Evolutionary conservation across 2,113 vertebrate genomes (phyloP), one percentile per base, ranked within the genome.

Genomic region (Isichthys henryi): DNA sequence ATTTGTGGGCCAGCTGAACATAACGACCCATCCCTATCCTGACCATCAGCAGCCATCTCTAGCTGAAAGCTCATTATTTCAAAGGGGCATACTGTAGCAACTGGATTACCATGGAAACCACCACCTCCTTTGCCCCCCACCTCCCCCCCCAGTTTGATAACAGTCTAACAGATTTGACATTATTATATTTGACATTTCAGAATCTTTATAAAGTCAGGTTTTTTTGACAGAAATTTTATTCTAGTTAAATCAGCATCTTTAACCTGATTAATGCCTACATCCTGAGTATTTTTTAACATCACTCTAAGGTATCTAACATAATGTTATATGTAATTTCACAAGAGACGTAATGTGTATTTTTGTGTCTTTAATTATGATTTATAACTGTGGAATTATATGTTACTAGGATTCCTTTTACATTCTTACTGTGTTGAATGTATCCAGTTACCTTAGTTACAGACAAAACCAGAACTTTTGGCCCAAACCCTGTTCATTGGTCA

Each of bases 61-160:
- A 31, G n/a, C 19, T 27, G 56, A 52, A 77, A 88, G 88, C 46
- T 88, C 88, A 52, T 77, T 39, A 82, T 89, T 43, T 82, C 35
- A 56, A 19, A 83, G 9, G 74, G 35, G 31, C 23, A 45, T 89
- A 82, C 23, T 23, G 49, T 53, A 53, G 70, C 70, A 82, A 48
- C 19, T 82, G 70, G 21, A 43, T 52, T 10, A 43, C 48, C 35
- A n/a, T 70, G 45, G 39, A 70, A 74, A 88, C 45, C 27, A 87
- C 31, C 35, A 17, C 52, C 53, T 58, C 35, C 35, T 52, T n/a
- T 43, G 53, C n/a, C 35, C 56, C 39, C 17, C 50, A n/a, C n/a
- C n/a, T n/a, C 3, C 15, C 52, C 3, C 50, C 88, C 52, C 52
- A 43, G 43, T 39, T 82, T 89, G 88, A 56, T 74, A 53, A 35